phyloP scores from a whole-genome alignment of 2,113 vertebrate genomes.

The Triplophysa siluroides region DNA sequence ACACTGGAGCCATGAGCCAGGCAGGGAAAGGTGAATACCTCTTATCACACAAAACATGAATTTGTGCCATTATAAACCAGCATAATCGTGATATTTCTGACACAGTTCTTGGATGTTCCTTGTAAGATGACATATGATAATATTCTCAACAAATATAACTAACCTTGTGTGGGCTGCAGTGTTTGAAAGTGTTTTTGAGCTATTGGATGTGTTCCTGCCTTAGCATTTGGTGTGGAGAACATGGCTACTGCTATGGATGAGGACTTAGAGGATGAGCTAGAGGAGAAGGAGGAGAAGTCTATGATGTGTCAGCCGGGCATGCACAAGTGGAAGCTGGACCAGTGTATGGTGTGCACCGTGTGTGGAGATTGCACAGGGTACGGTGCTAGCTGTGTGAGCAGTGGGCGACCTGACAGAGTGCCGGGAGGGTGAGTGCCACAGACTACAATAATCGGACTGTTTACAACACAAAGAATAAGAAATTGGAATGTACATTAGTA shows the following conservation, averaged over 20 bases:
- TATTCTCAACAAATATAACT: too few species aligned
- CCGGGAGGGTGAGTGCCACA: conserved; percentile 89
- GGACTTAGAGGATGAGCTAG: conserved; percentile 94
- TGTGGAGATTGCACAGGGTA: conserved; percentile 98
- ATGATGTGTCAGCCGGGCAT: conserved; percentile 99
- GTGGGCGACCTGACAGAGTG: conserved; percentile 92
- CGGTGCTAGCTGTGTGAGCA: conserved; percentile 97
- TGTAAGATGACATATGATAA: too few species aligned
- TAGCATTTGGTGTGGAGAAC: conserved; percentile 94
- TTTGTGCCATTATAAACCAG: neutral
- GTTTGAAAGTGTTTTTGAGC: neutral
- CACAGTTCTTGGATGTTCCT: too few species aligned
- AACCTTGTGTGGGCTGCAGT: neutral
- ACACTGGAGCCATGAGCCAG: conserved; percentile 94
- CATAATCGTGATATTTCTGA: too few species aligned
- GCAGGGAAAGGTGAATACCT: conserved; percentile 87
- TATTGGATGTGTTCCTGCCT: neutral
- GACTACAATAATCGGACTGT: neutral
- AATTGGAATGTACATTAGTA: neutral
- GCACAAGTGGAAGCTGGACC: conserved; percentile 99
- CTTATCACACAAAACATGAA: neutral
- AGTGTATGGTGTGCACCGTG: conserved; percentile 99
- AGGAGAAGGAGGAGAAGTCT: conserved; percentile 97
- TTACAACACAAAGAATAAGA: neutral
- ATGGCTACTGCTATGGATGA: conserved; percentile 99